Percentiles rank a stretch among this genome's conserved stretches.
These are phyloP conservation scores for Idaea straminata DNA, from an alignment of 2,888 invertebrate species.

Conservation along the genomic window DNA sequence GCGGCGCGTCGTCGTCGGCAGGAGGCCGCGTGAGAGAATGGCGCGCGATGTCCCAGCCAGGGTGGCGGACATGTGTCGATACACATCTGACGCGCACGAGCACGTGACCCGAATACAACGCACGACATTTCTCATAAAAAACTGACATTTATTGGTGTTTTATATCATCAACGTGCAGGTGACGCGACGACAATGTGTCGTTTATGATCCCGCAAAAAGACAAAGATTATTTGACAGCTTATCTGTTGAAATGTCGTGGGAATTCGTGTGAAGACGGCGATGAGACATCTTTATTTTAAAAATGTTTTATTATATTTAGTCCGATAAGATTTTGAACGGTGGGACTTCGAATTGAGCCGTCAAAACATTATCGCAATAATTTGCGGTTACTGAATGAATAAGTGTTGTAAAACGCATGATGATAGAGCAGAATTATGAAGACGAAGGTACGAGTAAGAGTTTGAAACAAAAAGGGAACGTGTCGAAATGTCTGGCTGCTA, in stretches of 20 bases:
- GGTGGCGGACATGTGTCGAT: constrained; percentile 66
- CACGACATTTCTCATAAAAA: constrained; percentile 70
- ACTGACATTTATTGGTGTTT: constrained; percentile 79
- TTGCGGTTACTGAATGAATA: constrained; percentile 30
- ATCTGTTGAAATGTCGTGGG: constrained; percentile 65
- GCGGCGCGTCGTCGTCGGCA: constrained; percentile 36
- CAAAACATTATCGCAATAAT: constrained; percentile 34
- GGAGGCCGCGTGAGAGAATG: constrained; percentile 63
- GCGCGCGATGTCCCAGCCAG: constrained; percentile 54
- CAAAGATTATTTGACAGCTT: constrained; percentile 48
- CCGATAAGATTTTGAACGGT: constrained; percentile 17
- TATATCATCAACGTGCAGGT: constrained; percentile 76
- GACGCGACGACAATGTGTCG: constrained; percentile 60
- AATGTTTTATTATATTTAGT: constrained; percentile 22
- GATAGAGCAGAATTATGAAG: constrained; percentile 46
- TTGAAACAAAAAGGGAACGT: constrained; percentile 62
- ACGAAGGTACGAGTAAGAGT: constrained; percentile 62
- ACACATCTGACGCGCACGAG: constrained; percentile 66
- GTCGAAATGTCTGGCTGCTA: constrained; percentile 70
- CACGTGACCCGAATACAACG: constrained; percentile 72
- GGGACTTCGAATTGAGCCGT: constrained; percentile 17
- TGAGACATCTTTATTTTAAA: constrained; percentile 53
- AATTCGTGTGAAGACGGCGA: constrained; percentile 41
- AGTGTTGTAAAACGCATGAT: constrained; percentile 34
- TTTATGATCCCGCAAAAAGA: constrained; percentile 73